Percentiles rank a stretch among this genome's conserved stretches.
Conservation (phyloP, 2,888 invertebrate species). For the Cordilura impudica region DNA sequence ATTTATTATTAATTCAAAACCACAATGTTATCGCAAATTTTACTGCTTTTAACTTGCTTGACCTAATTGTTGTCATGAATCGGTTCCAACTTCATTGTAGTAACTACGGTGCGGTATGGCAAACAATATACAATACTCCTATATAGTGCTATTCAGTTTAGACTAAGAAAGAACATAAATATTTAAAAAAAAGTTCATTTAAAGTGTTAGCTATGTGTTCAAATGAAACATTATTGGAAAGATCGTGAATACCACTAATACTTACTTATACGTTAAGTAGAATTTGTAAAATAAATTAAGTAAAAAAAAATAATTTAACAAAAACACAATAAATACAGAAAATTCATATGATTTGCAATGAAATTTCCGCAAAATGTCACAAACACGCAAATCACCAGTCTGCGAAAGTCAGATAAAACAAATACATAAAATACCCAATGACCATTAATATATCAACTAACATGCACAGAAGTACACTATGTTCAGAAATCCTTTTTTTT, state of each 20-base stretch:
- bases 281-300: slow-evolving; percentile 35
- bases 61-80: slow-evolving; percentile 58
- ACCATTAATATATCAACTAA: too few relatives aligned
- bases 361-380: slow-evolving; percentile 62
- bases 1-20: too few relatives aligned
- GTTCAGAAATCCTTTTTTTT: too few relatives aligned
- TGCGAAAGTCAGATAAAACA: slow-evolving; percentile 59
- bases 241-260: neutral
- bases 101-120: neutral
- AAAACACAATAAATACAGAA: slow-evolving; percentile 13
- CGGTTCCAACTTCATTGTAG: slow-evolving; percentile 26
- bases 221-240: too few relatives aligned
- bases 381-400: slow-evolving; percentile 61
- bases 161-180: too few relatives aligned
- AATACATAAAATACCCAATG: neutral
- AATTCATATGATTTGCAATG: slow-evolving; percentile 52
- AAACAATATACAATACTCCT: slow-evolving; percentile 39
- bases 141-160: too few relatives aligned
- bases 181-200: too few relatives aligned
- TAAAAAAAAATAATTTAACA: neutral
- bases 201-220: too few relatives aligned
- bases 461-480: too few relatives aligned
- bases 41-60: slow-evolving; percentile 53
- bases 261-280: too few relatives aligned
- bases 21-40: slow-evolving; percentile 48